A percentile compares a stretch with the other conserved stretches of the same genome.
Evolutionary conservation across 2,888 invertebrate genomes (phyloP).

Genomic region (Torymus texanus): DNA sequence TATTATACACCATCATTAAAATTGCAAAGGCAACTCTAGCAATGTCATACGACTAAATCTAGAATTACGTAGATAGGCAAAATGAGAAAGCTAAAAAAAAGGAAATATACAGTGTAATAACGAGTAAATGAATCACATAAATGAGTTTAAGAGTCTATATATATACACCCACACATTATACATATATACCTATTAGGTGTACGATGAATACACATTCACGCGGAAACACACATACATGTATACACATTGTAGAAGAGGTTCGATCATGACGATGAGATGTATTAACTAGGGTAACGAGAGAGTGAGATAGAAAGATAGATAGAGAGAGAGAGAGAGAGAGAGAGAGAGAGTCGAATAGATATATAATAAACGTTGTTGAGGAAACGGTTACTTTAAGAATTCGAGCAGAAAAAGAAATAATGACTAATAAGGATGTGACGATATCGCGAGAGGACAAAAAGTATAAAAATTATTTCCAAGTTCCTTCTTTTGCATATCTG

Average conservation of each 20-base stretch:
- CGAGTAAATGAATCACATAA: constrained; percentile 31
- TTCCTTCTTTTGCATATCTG: constrained; percentile 40
- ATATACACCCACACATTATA: constrained; percentile 1
- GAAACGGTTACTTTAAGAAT: constrained; percentile 42
- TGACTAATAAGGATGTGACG: not conserved
- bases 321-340: no score
- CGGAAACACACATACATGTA: not conserved
- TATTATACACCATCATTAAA: constrained; percentile 57
- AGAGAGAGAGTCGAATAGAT: not conserved
- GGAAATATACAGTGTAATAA: constrained; percentile 36
- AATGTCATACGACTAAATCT: constrained; percentile 43
- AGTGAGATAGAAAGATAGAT: no score
- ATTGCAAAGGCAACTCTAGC: constrained; percentile 44
- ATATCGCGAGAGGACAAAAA: not conserved
- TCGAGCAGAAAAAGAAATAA: not conserved
- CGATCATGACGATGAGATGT: not conserved
- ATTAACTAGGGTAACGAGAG: not conserved
- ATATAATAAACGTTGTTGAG: constrained; percentile 21
- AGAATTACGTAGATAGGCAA: constrained; percentile 45
- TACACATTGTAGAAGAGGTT: constrained; percentile 30
- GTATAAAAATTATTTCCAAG: constrained; percentile 32
- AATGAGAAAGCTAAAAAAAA: not conserved
- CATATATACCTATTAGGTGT: constrained; percentile 33
- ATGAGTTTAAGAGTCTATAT: constrained; percentile 42
- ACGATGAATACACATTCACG: constrained; percentile 1